phyloP scores from a whole-genome alignment of 2,888 invertebrate species.

The Myopa tessellatipennis region DNA sequence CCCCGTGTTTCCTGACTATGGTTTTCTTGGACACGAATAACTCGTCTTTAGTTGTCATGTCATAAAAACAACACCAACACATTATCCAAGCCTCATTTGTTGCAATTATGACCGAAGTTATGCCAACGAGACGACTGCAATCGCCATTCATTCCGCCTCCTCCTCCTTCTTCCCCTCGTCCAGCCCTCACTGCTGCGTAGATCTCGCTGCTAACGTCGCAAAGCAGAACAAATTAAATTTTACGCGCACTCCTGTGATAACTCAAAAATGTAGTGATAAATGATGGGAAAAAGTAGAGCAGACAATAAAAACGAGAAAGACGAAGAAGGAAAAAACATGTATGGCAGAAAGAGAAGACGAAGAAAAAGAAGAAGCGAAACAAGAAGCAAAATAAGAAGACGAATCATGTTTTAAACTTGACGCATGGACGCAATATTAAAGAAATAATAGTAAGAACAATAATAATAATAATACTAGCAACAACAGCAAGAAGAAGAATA shows the following conservation, averaged over 20 bases:
- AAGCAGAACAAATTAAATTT: slow-evolving; percentile 11
- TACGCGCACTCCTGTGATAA: slow-evolving; percentile 1
- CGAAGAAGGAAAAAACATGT: background rate
- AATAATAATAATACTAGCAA: no score
- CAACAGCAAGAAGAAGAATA: no score
- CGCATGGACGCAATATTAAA: background rate
- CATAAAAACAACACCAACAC: no score
- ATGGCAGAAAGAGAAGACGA: no score
- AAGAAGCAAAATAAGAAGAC: background rate
- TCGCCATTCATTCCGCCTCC: background rate
- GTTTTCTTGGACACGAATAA: no score
- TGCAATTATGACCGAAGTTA: background rate
- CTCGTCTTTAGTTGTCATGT: no score
- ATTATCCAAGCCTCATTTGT: no score
- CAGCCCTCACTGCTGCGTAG: no score
- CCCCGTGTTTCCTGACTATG: no score
- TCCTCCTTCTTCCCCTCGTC: background rate
- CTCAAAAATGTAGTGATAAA: slow-evolving; percentile 9
- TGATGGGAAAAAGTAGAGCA: background rate
- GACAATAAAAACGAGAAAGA: background rate
- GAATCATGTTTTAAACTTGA: no score
- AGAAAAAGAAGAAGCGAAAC: background rate
- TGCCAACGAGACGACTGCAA: background rate
- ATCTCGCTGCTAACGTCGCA: background rate
- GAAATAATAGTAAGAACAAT: no score